Conservation (phyloP, 2,888 invertebrate genomes). For the Frankliniella fusca region DNA sequence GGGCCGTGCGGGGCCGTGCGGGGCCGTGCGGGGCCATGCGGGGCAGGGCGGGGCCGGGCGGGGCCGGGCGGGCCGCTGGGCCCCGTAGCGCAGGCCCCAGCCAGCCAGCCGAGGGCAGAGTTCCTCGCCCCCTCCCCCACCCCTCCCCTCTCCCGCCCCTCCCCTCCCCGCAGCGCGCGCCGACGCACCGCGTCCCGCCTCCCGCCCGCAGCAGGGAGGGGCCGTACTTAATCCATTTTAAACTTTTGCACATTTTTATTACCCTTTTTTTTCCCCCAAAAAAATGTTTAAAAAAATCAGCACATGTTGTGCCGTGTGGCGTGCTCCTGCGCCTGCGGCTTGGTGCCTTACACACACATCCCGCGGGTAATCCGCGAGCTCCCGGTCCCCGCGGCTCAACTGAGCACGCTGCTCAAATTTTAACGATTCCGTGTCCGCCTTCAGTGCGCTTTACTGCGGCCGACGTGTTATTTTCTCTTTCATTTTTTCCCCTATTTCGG, state of each 20-base stretch:
- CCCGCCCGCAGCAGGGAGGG: background rate
- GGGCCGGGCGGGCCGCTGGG: too few relatives aligned
- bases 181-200: constrained; percentile 6
- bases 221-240: background rate
- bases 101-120: background rate
- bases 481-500: background rate
- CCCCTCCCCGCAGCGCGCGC: background rate
- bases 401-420: background rate
- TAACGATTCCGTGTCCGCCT: background rate
- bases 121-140: background rate
- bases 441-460: too few relatives aligned
- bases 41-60: too few relatives aligned
- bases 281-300: too few relatives aligned
- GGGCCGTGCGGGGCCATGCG: too few relatives aligned
- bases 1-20: too few relatives aligned
- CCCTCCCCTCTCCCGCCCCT: background rate
- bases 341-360: background rate
- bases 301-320: too few relatives aligned
- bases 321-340: background rate
- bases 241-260: background rate
- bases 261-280: too few relatives aligned
- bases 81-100: background rate
- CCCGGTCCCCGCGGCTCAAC: background rate
- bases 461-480: too few relatives aligned
- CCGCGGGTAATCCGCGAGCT: too few relatives aligned